Conservation (phyloP, 2,113 vertebrate species). For the Nymphicus hollandicus region DNA sequence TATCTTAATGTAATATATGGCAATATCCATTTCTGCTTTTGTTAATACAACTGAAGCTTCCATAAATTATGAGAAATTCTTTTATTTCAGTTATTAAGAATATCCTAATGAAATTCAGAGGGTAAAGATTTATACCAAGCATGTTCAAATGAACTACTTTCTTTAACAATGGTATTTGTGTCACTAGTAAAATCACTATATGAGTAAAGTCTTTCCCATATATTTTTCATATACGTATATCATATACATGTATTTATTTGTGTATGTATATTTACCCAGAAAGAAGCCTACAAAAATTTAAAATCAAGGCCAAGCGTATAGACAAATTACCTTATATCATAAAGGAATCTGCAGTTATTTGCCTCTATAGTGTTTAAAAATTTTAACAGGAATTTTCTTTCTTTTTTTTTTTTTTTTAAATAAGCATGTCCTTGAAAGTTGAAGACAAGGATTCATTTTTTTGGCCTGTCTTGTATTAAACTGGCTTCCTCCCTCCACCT, state of each 20-base stretch:
- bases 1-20: not conserved
- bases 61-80: not conserved
- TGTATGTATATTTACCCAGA: not conserved
- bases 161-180: not conserved
- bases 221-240: not conserved
- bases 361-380: not conserved
- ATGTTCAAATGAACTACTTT: not conserved
- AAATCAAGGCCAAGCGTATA: not conserved
- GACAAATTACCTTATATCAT: not conserved
- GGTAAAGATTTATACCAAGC: not conserved
- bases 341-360: slow-evolving; percentile 28
- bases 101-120: not conserved
- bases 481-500: not conserved
- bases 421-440: slow-evolving; percentile 31
- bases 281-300: not conserved
- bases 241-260: not conserved
- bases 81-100: not conserved
- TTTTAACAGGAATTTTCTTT: not conserved
- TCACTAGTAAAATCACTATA: not conserved
- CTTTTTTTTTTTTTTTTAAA: slow-evolving; percentile 13
- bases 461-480: slow-evolving; percentile 37
- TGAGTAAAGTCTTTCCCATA: not conserved
- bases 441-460: slow-evolving; percentile 27
- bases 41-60: not conserved
- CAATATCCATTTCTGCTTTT: not conserved